Percentiles rank a stretch among this genome's conserved stretches.
phyloP scores from a whole-genome alignment of 2,888 invertebrate genomes.

The Helicoverpa assulta region DNA sequence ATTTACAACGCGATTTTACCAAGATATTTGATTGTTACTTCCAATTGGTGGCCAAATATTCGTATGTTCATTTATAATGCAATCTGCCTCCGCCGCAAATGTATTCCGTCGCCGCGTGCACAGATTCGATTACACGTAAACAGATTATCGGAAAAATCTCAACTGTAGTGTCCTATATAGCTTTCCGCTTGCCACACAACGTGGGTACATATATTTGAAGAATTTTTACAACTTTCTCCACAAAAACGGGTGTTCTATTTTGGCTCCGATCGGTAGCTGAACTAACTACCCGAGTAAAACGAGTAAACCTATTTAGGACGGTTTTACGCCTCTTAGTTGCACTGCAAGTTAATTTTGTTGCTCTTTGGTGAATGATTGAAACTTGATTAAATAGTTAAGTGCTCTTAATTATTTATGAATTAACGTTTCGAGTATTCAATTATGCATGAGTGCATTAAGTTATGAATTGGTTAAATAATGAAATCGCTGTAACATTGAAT shows the following conservation, averaged over 20 bases:
- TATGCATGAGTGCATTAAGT: slow-evolving; percentile 3
- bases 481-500: neutral
- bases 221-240: slow-evolving; percentile 25
- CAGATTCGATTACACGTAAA: slow-evolving; percentile 68
- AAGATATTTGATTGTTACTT: slow-evolving; percentile 1
- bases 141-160: slow-evolving; percentile 74
- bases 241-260: slow-evolving; percentile 26
- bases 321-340: neutral
- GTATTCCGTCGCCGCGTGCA: slow-evolving; percentile 35
- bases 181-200: neutral
- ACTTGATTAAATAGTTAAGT: neutral
- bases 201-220: slow-evolving; percentile 17
- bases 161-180: slow-evolving; percentile 38
- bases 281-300: neutral
- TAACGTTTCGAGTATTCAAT: neutral
- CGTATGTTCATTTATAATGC: slow-evolving; percentile 39
- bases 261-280: neutral
- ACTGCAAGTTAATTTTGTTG: neutral
- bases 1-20: slow-evolving; percentile 3
- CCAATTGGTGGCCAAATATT: slow-evolving; percentile 36
- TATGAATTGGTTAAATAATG: slow-evolving; percentile 7
- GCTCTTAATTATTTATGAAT: slow-evolving; percentile 18
- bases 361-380: neutral
- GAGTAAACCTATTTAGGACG: slow-evolving; percentile 16
- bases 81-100: slow-evolving; percentile 33